phyloP scores from a whole-genome alignment of 2,113 vertebrate genomes.

The Setophaga kirtlandii region DNA sequence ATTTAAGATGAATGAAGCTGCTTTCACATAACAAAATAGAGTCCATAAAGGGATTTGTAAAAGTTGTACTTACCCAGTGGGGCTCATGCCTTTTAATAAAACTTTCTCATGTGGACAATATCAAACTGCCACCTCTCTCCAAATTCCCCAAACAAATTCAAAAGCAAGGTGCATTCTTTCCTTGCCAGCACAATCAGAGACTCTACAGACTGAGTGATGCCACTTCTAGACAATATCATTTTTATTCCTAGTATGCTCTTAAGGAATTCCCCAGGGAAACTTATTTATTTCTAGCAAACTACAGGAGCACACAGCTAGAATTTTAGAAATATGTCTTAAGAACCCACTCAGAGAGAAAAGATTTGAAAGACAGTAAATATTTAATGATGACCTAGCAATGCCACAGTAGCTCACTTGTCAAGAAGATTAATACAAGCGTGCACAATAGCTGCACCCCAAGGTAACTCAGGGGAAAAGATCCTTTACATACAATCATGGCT shows the following conservation, averaged over 20 bases:
- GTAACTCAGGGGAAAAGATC: background rate
- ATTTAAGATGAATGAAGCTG: slow-evolving; percentile 4
- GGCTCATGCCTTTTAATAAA: slow-evolving; percentile 7
- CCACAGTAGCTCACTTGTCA: background rate
- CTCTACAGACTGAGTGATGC: background rate
- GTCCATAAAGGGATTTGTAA: slow-evolving; percentile 26
- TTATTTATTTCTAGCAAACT: background rate
- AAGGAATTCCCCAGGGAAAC: background rate
- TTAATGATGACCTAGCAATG: background rate
- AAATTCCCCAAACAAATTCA: background rate
- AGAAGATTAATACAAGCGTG: background rate
- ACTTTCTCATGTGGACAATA: background rate
- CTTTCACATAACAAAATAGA: background rate
- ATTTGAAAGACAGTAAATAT: background rate
- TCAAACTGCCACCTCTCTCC: background rate
- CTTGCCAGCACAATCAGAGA: background rate
- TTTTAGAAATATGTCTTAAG: background rate
- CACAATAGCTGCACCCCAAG: background rate
- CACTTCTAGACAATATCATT: background rate
- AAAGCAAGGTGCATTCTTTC: background rate
- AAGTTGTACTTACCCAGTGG: background rate
- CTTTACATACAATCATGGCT: background rate
- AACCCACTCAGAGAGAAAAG: background rate
- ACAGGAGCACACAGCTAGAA: background rate
- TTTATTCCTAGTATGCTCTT: background rate